phyloP scores from a whole-genome alignment of 1,140 invertebrate genomes.

The Magallana angulata region DNA sequence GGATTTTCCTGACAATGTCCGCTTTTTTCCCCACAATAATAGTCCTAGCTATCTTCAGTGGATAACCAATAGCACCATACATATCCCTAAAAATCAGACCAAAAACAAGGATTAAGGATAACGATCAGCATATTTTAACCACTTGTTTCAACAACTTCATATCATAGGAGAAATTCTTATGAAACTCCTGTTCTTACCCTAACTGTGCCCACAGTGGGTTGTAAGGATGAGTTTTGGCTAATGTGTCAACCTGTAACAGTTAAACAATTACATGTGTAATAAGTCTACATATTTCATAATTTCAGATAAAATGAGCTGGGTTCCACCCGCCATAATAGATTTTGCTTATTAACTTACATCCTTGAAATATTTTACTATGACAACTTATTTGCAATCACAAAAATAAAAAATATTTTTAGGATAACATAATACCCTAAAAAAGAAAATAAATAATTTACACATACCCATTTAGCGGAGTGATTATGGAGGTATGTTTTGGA shows the following conservation, averaged over 20 bases:
- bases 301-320: too few species aligned
- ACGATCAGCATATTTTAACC: too few species aligned
- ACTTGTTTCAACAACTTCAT: too few species aligned
- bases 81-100: conserved; percentile 83
- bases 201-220: conserved; percentile 93
- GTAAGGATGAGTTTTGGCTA: conserved; percentile 80
- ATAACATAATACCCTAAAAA: too few species aligned
- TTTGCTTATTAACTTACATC: too few species aligned
- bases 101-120: background rate
- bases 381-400: background rate
- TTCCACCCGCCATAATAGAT: too few species aligned
- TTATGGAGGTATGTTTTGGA: conserved; percentile 77
- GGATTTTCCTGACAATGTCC: conserved; percentile 83
- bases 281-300: too few species aligned
- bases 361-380: background rate
- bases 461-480: conserved; percentile 80
- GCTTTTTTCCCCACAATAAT: conserved; percentile 86
- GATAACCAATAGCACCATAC: conserved; percentile 89
- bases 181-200: conserved; percentile 77
- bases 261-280: background rate
- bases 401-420: too few species aligned
- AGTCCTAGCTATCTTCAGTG: conserved; percentile 87
- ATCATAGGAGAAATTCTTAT: too few species aligned
- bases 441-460: background rate
- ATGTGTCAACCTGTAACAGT: conserved; percentile 74